phyloP scores from a whole-genome alignment of 1,140 invertebrate species.

The Caenorhabditis brenneri region DNA sequence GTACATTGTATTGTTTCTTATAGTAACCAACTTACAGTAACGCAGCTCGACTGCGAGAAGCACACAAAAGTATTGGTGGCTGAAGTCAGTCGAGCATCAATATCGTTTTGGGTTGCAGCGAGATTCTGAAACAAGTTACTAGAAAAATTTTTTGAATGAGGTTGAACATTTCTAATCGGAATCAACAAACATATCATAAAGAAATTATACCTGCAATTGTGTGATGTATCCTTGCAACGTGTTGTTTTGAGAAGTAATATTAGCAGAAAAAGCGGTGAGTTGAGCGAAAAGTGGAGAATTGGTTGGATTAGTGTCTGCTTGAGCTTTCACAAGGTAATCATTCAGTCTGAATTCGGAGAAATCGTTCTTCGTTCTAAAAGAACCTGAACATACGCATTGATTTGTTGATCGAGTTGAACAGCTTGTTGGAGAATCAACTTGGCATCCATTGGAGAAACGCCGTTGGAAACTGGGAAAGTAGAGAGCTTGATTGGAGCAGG shows the following conservation, averaged over 20 bases:
- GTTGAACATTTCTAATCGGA: too few species aligned
- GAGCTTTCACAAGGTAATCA: neutral
- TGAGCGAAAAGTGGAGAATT: constrained; percentile 14
- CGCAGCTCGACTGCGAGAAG: constrained; percentile 1
- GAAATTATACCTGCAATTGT: neutral
- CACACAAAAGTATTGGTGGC: neutral
- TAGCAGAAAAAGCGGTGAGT: neutral
- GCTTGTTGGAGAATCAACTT: constrained; percentile 3
- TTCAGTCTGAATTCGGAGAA: neutral
- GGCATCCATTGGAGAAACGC: neutral
- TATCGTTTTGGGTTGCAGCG: neutral
- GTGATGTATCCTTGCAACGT: neutral
- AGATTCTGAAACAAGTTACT: neutral
- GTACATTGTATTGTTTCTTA: too few species aligned
- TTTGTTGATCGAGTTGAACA: constrained; percentile 6
- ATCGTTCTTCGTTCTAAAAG: too few species aligned
- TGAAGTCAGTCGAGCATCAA: neutral
- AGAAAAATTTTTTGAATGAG: neutral
- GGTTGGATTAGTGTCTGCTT: neutral
- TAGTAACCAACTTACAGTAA: neutral
- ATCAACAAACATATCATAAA: too few species aligned
- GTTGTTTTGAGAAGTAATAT: neutral
- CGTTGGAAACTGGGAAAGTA: neutral
- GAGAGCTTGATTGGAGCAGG: neutral
- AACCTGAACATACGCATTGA: neutral